Evolutionary conservation across 2,113 vertebrate genomes (phyloP), one percentile per base, ranked within the genome.

Genomic region (Dissostichus mawsoni): DNA sequence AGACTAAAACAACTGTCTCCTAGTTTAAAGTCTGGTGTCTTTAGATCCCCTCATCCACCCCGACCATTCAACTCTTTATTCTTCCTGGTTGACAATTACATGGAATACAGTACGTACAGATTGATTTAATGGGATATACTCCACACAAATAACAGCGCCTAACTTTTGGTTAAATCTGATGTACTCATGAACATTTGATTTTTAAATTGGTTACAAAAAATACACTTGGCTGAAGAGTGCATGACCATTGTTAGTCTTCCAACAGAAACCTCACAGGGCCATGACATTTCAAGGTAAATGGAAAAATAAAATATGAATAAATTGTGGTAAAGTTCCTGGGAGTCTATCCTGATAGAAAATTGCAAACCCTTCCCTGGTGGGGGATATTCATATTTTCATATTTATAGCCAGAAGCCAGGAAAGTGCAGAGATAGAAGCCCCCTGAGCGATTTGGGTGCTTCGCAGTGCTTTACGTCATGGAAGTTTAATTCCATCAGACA

Each of bases 301-400:
- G 11, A 51, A 65, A 47, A 33, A 11, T 72, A 66, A 69, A 82
- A 70, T 77, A 70, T 82, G 70, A 52, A 65, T 45, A 58, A 48
- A 18, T 41, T 56, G 52, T 77, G 51, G 53, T 23, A 45, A 79
- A 68, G 56, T 67, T 73, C 23, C 45, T 11, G 36, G 63, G 1
- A 63, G 53, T 80, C n/a, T 55, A n/a, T 80, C 50, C 23, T 63
- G 29, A 52, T 20, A 53, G 57, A 74, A 80, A 76, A 88, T 47
- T 76, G 25, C 75, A 61, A 52, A 68, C 3, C 20, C 47, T 55
- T 64, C 55, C 11, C 69, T 74, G 14, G 17, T 33, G 51, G 62
- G 33, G 20, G 20, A 20, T 20, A 20, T 20, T 20, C 20, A 20
- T 20, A 20, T 20, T 20, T 20, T 20, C 47, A 80, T 74, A 56